Conservation (phyloP, 2,797 vertebrate genomes). For the Myotis daubentonii region DNA sequence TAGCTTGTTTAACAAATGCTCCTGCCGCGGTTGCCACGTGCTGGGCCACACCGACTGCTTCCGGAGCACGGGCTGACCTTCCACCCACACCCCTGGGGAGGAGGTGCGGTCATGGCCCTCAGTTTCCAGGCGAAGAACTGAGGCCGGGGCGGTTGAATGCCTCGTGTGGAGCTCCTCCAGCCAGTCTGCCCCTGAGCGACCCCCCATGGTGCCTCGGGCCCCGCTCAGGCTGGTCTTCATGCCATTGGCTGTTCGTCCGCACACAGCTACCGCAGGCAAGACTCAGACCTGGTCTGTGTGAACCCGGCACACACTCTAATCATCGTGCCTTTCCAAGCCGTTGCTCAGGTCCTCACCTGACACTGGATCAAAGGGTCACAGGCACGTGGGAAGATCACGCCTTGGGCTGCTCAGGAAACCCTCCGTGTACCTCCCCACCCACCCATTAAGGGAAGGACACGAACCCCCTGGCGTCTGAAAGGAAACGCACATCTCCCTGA, state of each 20-base stretch:
- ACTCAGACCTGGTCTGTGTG: background rate
- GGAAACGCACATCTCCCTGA: background rate
- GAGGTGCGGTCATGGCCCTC: fast-evolving
- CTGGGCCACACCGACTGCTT: fast-evolving
- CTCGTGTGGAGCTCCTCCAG: background rate
- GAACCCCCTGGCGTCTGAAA: background rate
- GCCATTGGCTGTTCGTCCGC: fast-evolving
- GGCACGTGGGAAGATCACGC: background rate
- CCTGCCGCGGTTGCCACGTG: fast-evolving
- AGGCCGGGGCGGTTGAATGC: background rate
- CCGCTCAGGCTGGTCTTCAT: background rate
- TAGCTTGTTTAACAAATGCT: fast-evolving
- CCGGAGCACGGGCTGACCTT: background rate
- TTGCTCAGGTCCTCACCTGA: background rate
- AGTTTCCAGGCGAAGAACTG: background rate
- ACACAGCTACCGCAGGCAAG: background rate
- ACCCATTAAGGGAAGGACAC: fast-evolving
- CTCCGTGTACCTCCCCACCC: fast-evolving
- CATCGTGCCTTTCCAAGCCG: fast-evolving
- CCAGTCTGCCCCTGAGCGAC: background rate
- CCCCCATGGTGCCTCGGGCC: fast-evolving
- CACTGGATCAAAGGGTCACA: background rate
- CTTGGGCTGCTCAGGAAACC: background rate
- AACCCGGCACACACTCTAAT: fast-evolving
- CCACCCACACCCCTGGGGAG: fast-evolving